Base-by-base conservation (phyloP, 1,140 invertebrate genomes). In the Cotesia chilonis region DNA sequence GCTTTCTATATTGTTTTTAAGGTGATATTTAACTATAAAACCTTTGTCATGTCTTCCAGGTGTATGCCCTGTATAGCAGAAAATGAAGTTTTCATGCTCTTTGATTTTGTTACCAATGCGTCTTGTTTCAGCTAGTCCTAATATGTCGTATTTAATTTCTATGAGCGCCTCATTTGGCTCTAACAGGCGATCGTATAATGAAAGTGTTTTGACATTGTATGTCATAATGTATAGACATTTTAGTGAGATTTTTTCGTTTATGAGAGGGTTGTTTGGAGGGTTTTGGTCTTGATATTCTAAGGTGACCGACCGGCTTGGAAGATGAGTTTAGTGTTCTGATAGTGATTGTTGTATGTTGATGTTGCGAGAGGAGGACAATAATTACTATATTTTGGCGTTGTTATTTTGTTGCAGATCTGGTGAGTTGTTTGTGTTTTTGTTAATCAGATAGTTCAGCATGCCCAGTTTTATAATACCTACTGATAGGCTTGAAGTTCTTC, bases 11-110 rank as follows among this genome's bases (percentile, higher is more conserved):
- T 55, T 55, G 4, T 55, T 20, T 20, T 55, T 55, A 20, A 14
- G 54, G 12, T 20, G 12, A 2, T 55, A 4, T 14, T 55, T 55
- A 14, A 55, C 17, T 55, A 20, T 14, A 55, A 55, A 55, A 12
- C 54, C 54, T 55, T 4, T 20, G 0, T 4, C 54, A 20, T 55
- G 2, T 20, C 12, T 55, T 14, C 54, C 54, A n/a, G 12, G 54
- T 55, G 4, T 55, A 12, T 14, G 54, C 6, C 54, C 54, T 55
- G 54, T 55, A 12, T 55, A 55, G 54, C 54, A 55, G 12, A 55
- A 55, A 10, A 55, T 55, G 54, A 55, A 20, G 54, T 55, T 55
- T 55, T 55, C 54, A 55, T 14, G 17, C 12, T 55, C 54, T 55
- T 55, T 5, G 1, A 55, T 55, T 55, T 55, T 55, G 12, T n/a